A percentile compares a stretch with the other conserved stretches of the same genome.
These are phyloP conservation scores for Criorhina ranunculi DNA, from an alignment of 2,888 invertebrate species.

Conservation along the genomic window DNA sequence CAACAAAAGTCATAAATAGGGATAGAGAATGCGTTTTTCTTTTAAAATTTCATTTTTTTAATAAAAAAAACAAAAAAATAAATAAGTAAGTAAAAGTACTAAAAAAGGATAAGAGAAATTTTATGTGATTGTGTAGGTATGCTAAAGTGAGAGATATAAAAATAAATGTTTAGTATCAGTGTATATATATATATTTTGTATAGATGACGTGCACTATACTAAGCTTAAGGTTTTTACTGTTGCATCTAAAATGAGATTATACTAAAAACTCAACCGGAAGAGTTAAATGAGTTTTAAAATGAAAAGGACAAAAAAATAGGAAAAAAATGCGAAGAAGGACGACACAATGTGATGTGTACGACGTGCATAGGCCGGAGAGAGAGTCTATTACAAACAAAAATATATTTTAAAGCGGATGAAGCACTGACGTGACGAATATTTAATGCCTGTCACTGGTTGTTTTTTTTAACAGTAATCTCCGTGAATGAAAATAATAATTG, in stretches of 20 bases:
- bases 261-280: slow-evolving; percentile 62
- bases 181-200: slow-evolving; percentile 32
- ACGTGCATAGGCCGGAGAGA: slow-evolving; percentile 31
- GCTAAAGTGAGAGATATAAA: slow-evolving; percentile 42
- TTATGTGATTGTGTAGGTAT: slow-evolving; percentile 44
- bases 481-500: slow-evolving; percentile 9
- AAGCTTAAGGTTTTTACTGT: slow-evolving; percentile 57
- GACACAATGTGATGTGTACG: slow-evolving; percentile 27
- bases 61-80: slow-evolving; percentile 5
- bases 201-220: slow-evolving; percentile 30
- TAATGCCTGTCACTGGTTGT: not conserved
- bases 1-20: slow-evolving; percentile 45
- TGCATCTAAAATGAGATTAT: slow-evolving; percentile 62
- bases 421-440: slow-evolving; percentile 21
- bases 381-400: not conserved
- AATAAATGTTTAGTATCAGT: slow-evolving; percentile 59
- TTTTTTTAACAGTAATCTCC: not conserved
- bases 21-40: slow-evolving; percentile 28
- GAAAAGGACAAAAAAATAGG: slow-evolving; percentile 34
- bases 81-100: slow-evolving; percentile 45
- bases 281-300: slow-evolving; percentile 69
- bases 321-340: slow-evolving; percentile 8
- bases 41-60: slow-evolving; percentile 37
- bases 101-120: slow-evolving; percentile 56
- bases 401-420: not conserved